Conservation (phyloP, 2,797 vertebrate genomes). For the Philypnodon macrostomus region DNA sequence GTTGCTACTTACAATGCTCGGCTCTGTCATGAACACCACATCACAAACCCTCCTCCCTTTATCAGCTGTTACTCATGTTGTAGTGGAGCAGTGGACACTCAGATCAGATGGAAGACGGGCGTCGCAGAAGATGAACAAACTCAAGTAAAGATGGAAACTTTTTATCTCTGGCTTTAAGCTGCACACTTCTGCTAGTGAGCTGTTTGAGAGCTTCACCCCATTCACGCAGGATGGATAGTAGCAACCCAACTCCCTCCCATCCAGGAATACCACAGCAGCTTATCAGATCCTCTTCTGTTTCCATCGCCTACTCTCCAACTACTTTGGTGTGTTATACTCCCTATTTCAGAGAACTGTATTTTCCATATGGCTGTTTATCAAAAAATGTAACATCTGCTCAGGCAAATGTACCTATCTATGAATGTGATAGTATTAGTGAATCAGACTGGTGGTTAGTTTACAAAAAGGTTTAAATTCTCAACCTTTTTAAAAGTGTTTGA, state of each 20-base stretch:
- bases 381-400: background rate
- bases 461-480: no score
- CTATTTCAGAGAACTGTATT: conserved; percentile 22
- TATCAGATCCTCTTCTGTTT: conserved; percentile 63
- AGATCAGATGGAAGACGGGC: conserved; percentile 35
- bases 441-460: background rate
- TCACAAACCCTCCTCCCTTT: conserved; percentile 38
- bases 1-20: conserved; percentile 17
- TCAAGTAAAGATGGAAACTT: conserved; percentile 40
- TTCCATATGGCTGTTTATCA: conserved; percentile 4
- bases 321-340: conserved; percentile 13
- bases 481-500: no score
- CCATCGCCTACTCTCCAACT: conserved; percentile 17
- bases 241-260: conserved; percentile 50
- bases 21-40: conserved; percentile 21
- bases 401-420: background rate
- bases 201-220: conserved; percentile 34
- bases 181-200: conserved; percentile 17
- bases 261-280: conserved; percentile 60
- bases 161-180: conserved; percentile 40
- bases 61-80: conserved; percentile 41
- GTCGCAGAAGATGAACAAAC: conserved; percentile 39
- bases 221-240: conserved; percentile 29
- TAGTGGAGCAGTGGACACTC: conserved; percentile 20
- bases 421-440: no score